These are phyloP conservation scores for Hippoglossus stenolepis DNA, from an alignment of 2,113 vertebrate species.

Conservation along the genomic window DNA sequence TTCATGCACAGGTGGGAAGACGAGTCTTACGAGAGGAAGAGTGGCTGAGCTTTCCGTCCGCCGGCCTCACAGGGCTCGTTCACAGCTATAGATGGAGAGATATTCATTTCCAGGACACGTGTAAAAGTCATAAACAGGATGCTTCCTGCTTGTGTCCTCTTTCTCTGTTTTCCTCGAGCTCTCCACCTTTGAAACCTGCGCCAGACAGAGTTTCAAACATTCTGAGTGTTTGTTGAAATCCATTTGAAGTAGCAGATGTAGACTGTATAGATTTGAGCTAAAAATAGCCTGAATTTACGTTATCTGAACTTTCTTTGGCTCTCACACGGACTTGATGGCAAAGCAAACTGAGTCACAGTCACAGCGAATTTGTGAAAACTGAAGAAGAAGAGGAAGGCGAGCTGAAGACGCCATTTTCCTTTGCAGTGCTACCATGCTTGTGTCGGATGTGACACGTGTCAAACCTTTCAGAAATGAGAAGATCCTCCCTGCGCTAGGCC, in stretches of 20 bases:
- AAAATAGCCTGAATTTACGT: constrained; percentile 32
- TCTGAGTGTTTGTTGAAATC: constrained; percentile 49
- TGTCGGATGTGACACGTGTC: constrained; percentile 37
- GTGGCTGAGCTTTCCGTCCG: not conserved
- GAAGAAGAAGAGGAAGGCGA: not conserved
- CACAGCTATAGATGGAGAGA: constrained; percentile 4
- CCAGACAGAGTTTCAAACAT: constrained; percentile 59
- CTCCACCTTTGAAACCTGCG: constrained; percentile 18
- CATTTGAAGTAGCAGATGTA: constrained; percentile 39
- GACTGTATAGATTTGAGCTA: constrained; percentile 14
- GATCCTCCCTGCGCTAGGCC: not conserved
- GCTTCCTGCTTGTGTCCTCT: constrained; percentile 11
- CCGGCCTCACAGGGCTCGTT: not conserved
- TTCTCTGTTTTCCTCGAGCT: constrained; percentile 11
- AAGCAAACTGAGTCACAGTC: not conserved
- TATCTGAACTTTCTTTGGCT: constrained; percentile 25
- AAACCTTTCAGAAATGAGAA: not conserved
- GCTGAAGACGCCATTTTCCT: constrained; percentile 12
- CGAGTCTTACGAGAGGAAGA: not conserved
- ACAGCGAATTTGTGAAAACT: constrained; percentile 1
- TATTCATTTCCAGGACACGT: constrained; percentile 38
- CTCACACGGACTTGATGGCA: not conserved
- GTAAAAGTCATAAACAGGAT: constrained; percentile 42
- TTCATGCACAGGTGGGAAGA: constrained; percentile 43
- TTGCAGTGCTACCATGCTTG: constrained; percentile 1